Evolutionary conservation across 1,140 invertebrate species (phyloP).

Genomic region (Alviniconcha marisindica): DNA sequence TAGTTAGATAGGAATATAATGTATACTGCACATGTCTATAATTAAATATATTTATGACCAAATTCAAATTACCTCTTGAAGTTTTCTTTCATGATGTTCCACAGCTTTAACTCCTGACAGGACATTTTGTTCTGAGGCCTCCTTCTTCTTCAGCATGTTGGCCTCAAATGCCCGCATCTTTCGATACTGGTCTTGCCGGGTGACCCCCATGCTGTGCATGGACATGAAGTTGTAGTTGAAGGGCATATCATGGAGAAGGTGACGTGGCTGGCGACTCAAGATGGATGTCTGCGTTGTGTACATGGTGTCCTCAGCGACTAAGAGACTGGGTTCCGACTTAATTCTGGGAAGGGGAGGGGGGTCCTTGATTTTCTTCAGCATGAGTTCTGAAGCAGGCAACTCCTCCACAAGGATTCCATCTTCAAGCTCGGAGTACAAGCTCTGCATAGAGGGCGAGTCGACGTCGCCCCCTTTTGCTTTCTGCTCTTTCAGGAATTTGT

Average conservation of each 20-base stretch:
- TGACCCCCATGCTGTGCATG: constrained; percentile 62
- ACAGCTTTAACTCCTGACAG: constrained; percentile 69
- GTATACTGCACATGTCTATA: too few species aligned
- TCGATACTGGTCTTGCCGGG: constrained; percentile 71
- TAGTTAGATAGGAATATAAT: too few species aligned
- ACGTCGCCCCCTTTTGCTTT: not conserved
- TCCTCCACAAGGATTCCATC: constrained; percentile 63
- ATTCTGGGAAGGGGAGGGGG: not conserved
- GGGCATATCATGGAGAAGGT: constrained; percentile 34
- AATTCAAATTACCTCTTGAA: constrained; percentile 59
- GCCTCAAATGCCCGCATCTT: constrained; percentile 67
- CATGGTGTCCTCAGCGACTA: constrained; percentile 60
- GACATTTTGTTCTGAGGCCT: constrained; percentile 66
- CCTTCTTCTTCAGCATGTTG: constrained; percentile 65
- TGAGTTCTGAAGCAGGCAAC: constrained; percentile 60
- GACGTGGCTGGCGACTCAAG: not conserved
- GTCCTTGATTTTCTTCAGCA: constrained; percentile 50
- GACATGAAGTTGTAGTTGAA: constrained; percentile 64
- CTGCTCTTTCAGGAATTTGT: constrained; percentile 17
- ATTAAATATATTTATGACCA: too few species aligned
- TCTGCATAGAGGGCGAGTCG: constrained; percentile 37
- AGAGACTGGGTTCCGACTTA: constrained; percentile 42
- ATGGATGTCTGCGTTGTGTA: constrained; percentile 44
- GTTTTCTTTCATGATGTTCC: constrained; percentile 63
- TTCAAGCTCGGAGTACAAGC: constrained; percentile 48